Conservation (phyloP, 1,140 invertebrate species). For the Helicoverpa armigera region DNA sequence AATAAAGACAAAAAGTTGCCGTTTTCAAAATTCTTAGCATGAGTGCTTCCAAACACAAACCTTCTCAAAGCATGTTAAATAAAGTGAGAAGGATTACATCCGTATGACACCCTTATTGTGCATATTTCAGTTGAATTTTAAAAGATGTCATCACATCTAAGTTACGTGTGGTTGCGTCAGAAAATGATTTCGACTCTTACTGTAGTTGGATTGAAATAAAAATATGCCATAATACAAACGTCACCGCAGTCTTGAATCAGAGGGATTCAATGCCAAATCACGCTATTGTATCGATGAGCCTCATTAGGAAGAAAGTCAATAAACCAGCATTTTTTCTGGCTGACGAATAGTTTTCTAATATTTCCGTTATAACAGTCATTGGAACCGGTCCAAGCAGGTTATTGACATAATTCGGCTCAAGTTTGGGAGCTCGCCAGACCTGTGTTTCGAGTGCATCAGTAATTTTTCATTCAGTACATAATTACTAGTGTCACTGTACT, state of each 20-base stretch:
- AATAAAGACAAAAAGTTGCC: no score
- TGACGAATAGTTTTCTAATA: constrained; percentile 31
- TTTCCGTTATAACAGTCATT: constrained; percentile 27
- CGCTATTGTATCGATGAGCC: constrained; percentile 3
- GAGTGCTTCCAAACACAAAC: no score
- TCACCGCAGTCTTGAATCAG: not conserved
- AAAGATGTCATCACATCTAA: no score
- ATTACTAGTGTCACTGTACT: constrained; percentile 27
- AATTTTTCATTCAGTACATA: constrained; percentile 22
- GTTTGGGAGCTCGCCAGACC: constrained; percentile 37
- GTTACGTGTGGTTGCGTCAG: no score
- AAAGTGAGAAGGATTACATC: no score
- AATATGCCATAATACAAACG: not conserved
- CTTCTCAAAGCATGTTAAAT: no score
- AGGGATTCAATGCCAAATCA: not conserved
- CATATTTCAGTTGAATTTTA: no score
- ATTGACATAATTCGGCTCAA: constrained; percentile 44
- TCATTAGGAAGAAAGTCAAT: constrained; percentile 31
- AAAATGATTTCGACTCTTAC: no score
- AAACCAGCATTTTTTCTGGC: constrained; percentile 3
- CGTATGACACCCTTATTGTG: no score
- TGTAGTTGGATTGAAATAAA: not conserved
- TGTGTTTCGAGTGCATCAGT: constrained; percentile 39
- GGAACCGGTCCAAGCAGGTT: constrained; percentile 46
- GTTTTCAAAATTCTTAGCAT: no score